Evolutionary conservation across 2,113 vertebrate species (phyloP).

Genomic region (Azemiops feae): DNA sequence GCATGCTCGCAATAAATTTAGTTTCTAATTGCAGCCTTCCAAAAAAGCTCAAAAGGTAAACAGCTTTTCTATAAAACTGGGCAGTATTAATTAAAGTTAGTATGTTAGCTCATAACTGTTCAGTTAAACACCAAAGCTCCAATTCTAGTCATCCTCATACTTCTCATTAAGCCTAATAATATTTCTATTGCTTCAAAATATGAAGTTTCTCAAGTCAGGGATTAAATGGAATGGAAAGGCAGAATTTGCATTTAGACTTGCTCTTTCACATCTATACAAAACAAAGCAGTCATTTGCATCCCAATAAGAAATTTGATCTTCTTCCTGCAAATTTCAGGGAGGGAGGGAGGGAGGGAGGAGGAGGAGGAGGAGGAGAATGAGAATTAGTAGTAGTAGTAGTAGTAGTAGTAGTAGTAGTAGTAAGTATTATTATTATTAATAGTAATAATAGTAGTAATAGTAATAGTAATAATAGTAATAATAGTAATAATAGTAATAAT

Average conservation of each 20-base stretch:
- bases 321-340: background rate
- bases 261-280: background rate
- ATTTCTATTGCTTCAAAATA: background rate
- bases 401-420: too few species aligned
- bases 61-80: background rate
- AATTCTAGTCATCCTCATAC: background rate
- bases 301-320: background rate
- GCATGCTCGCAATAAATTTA: background rate
- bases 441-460: too few species aligned
- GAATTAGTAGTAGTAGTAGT: too few species aligned
- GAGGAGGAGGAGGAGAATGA: background rate
- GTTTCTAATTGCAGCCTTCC: background rate
- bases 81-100: background rate
- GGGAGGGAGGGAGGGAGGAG: background rate
- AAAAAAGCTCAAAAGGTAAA: slow-evolving; percentile 1
- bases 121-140: background rate
- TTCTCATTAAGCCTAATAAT: background rate
- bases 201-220: background rate
- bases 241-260: background rate
- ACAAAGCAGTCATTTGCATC: background rate
- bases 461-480: too few species aligned
- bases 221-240: background rate
- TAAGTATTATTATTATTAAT: too few species aligned
- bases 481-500: too few species aligned
- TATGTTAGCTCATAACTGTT: background rate